Percentiles rank a stretch among this genome's conserved stretches.
These are phyloP conservation scores for Zaprionus ghesquierei DNA, from an alignment of 1,140 invertebrate genomes.

Conservation along the genomic window DNA sequence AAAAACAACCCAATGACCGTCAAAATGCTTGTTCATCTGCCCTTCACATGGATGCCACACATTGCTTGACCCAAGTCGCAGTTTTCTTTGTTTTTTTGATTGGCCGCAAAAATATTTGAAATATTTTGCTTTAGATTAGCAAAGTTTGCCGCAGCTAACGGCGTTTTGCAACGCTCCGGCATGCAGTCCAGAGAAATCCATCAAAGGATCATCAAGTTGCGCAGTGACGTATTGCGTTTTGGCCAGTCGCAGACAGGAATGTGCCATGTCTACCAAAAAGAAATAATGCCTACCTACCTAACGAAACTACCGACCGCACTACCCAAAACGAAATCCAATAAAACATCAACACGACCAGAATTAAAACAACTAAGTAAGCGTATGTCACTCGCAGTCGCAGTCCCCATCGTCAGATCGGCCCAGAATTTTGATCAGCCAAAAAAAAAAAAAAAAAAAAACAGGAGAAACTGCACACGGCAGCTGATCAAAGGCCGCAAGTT, in stretches of 20 bases:
- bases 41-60: constrained; percentile 64
- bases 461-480: constrained; percentile 52
- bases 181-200: constrained; percentile 54
- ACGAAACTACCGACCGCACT: background rate
- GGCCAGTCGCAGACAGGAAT: constrained; percentile 43
- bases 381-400: constrained; percentile 62
- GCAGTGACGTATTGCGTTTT: constrained; percentile 66
- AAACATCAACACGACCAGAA: constrained; percentile 78
- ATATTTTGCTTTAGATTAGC: constrained; percentile 71
- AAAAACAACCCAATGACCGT: constrained; percentile 38
- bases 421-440: constrained; percentile 75
- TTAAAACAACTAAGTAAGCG: constrained; percentile 79
- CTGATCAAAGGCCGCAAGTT: constrained; percentile 73
- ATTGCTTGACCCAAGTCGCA: constrained; percentile 35
- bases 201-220: constrained; percentile 76
- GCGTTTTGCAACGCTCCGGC: constrained; percentile 42
- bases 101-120: constrained; percentile 49
- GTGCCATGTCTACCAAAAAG: constrained; percentile 35
- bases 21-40: constrained; percentile 35
- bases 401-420: constrained; percentile 37
- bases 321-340: constrained; percentile 48
- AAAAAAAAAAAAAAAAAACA: too few species aligned
- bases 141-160: constrained; percentile 59
- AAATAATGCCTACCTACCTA: constrained; percentile 21
- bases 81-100: constrained; percentile 9